These are phyloP conservation scores for Hiodon alosoides DNA, from an alignment of 2,113 vertebrate genomes.

Conservation along the genomic window DNA sequence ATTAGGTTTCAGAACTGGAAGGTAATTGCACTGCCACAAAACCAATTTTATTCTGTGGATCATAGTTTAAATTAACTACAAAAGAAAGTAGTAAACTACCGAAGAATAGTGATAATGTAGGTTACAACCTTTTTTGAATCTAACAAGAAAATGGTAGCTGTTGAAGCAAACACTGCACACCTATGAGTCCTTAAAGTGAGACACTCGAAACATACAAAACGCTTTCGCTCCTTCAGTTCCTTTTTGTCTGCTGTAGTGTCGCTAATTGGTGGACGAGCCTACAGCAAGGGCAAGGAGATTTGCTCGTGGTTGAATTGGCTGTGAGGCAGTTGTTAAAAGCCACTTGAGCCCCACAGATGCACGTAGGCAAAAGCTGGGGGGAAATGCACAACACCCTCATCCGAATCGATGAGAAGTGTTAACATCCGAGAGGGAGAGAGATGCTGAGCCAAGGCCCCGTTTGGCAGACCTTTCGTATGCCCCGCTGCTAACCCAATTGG, in stretches of 20 bases:
- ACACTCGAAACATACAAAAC: not conserved
- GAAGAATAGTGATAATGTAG: too few relatives aligned
- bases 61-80: too few relatives aligned
- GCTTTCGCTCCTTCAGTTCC: conserved; percentile 31
- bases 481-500: not conserved
- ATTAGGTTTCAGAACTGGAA: too few relatives aligned
- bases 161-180: too few relatives aligned
- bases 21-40: too few relatives aligned
- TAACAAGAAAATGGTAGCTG: too few relatives aligned
- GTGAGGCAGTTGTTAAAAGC: conserved; percentile 46
- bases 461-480: not conserved
- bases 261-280: conserved; percentile 47
- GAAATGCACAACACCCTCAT: too few relatives aligned
- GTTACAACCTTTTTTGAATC: too few relatives aligned
- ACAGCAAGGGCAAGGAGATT: conserved; percentile 28
- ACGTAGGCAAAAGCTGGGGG: conserved; percentile 5
- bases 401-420: too few relatives aligned
- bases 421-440: not conserved
- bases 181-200: not conserved
- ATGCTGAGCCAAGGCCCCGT: conserved; percentile 30
- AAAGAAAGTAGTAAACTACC: too few relatives aligned
- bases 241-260: conserved; percentile 44
- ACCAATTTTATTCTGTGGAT: too few relatives aligned
- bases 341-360: conserved; percentile 37
- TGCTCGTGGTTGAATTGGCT: conserved; percentile 28